These are phyloP conservation scores for Diploptera punctata DNA, from an alignment of 2,888 invertebrate genomes.

Conservation along the genomic window DNA sequence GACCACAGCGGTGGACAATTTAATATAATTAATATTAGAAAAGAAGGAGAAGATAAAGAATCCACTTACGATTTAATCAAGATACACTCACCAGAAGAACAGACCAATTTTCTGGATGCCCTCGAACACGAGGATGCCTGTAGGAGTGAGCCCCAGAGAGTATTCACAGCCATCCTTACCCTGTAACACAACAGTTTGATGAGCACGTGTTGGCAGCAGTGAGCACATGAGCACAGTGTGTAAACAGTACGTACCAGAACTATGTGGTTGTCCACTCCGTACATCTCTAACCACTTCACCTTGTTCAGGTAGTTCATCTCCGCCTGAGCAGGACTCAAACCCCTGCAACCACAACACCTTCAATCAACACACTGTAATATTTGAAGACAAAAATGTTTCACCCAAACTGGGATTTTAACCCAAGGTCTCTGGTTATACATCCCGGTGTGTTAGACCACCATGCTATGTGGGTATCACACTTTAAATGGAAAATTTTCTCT, in stretches of 20 bases:
- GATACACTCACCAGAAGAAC: slow-evolving; percentile 79
- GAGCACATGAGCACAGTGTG: too few relatives aligned
- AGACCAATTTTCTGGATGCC: slow-evolving; percentile 95
- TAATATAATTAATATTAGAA: too few relatives aligned
- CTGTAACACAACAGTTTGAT: too few relatives aligned
- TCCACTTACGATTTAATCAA: too few relatives aligned
- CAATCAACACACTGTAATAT: background rate
- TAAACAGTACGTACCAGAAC: slow-evolving; percentile 68
- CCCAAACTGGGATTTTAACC: too few relatives aligned
- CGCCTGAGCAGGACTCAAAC: slow-evolving; percentile 93
- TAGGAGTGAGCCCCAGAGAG: slow-evolving; percentile 95
- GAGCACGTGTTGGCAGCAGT: too few relatives aligned
- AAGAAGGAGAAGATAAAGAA: too few relatives aligned
- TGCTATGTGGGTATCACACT: too few relatives aligned
- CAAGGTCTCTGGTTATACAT: too few relatives aligned
- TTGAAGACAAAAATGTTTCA: background rate
- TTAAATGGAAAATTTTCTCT: too few relatives aligned
- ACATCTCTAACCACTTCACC: slow-evolving; percentile 98
- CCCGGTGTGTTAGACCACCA: too few relatives aligned
- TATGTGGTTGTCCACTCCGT: slow-evolving; percentile 98
- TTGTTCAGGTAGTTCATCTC: slow-evolving; percentile 95
- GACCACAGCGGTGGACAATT: too few relatives aligned
- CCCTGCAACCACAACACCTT: slow-evolving; percentile 55
- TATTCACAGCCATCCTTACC: slow-evolving; percentile 98
- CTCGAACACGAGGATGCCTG: slow-evolving; percentile 98